Base-by-base conservation (phyloP, 2,113 vertebrate genomes). In the Labeo catla region DNA sequence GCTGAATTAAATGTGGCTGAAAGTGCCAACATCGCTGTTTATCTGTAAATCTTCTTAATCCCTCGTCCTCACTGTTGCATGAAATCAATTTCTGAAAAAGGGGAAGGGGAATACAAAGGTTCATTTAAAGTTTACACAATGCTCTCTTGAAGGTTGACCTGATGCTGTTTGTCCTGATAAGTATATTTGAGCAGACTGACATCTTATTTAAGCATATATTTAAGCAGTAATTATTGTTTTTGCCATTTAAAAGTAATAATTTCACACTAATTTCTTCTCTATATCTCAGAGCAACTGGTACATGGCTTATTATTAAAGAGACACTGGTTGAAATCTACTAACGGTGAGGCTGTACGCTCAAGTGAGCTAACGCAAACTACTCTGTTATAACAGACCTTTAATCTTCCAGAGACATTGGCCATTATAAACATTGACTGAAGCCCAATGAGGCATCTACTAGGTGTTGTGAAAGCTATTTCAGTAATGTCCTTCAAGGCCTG, bases 11-110 rank as follows among this genome's bases (percentile, higher is more conserved):
- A 66, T 54, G 21, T 52, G 28, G 21, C 16, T 81, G 76, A 66
- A 61, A 81, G 43, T 65, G 57, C 52, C 63, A 52, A 70, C 45
- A 43, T 76, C 4, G 28, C 81, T 84, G 65, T 87, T 87, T 86
- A 77, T 82, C 84, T 81, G 49, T 86, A 77, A 83, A 88, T 86
- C 87, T 77, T 86, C 63, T 23, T 88, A 88, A 88, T 88, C 87
- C 87, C 61, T 68, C 73, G 3, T n/a, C 61, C 61, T 47, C 73
- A 28, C 83, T 73, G 63, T 79, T 78, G 76, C 86, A 84, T 87
- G 83, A 81, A 81, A 87, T 84, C 83, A 74, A 84, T 74, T 78
- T 21, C 34, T 43, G 61, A 76, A 80, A 66, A 66, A 36, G 8
- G 36, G 54, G 54, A 54, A 66, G 28, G 49, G 83, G 12, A 59